Conservation (phyloP, 1,140 invertebrate genomes). For the Eriosoma lanigerum region DNA sequence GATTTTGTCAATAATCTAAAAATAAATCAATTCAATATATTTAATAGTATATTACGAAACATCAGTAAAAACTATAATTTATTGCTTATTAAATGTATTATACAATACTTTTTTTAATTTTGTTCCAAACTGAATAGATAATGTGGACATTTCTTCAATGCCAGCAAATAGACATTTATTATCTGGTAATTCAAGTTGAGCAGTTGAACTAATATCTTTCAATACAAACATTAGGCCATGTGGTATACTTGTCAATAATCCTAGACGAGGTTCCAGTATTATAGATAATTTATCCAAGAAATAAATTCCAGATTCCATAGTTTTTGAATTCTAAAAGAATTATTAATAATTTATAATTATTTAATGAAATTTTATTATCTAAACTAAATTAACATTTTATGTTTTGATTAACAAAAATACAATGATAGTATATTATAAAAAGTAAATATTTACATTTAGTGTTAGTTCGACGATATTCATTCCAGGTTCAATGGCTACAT, state of each 20-base stretch:
- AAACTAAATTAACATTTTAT: no score
- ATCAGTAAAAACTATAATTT: background rate
- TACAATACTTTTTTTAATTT: constrained; percentile 33
- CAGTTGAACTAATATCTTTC: constrained; percentile 29
- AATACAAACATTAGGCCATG: constrained; percentile 21
- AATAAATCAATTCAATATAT: background rate
- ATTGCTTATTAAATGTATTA: background rate
- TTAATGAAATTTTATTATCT: background rate
- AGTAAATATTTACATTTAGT: constrained; percentile 14
- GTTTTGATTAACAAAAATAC: no score
- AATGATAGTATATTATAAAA: background rate
- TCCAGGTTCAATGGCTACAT: constrained; percentile 17
- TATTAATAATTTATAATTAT: background rate
- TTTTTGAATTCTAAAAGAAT: constrained; percentile 44
- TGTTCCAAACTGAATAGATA: constrained; percentile 32
- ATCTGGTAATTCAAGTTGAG: constrained; percentile 9
- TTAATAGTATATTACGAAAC: no score
- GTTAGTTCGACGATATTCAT: constrained; percentile 30
- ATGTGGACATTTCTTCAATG: constrained; percentile 27
- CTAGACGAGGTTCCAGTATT: constrained; percentile 13
- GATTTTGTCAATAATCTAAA: constrained; percentile 26
- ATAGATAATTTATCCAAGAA: constrained; percentile 29
- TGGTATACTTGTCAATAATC: constrained; percentile 30
- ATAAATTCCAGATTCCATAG: constrained; percentile 40
- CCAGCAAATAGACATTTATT: constrained; percentile 39